These are phyloP conservation scores for Rhinolophus sinicus DNA, from an alignment of 2,113 vertebrate genomes.

Conservation along the genomic window DNA sequence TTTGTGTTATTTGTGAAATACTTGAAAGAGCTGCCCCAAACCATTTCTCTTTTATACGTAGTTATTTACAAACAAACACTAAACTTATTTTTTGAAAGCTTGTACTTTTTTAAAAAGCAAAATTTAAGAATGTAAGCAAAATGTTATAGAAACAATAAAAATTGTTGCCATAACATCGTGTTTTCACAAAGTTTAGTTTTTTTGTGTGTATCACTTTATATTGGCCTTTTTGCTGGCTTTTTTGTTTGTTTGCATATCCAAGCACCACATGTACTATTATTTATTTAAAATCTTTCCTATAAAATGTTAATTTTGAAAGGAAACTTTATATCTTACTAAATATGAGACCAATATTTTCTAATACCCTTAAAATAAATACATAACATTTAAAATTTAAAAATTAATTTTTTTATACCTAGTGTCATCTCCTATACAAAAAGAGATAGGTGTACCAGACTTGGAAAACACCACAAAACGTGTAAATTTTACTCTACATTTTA, in stretches of 20 bases:
- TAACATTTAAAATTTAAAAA: not conserved
- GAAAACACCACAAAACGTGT: not conserved
- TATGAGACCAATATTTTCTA: not conserved
- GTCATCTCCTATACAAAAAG: not conserved
- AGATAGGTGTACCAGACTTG: not conserved
- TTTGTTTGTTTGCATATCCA: not conserved
- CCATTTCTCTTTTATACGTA: not conserved
- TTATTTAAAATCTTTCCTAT: constrained; percentile 19
- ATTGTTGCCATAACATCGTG: not conserved
- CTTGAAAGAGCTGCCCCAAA: not conserved
- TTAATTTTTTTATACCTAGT: not conserved
- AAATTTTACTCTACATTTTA: not conserved
- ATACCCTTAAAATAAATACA: constrained; percentile 7
- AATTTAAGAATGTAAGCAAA: constrained; percentile 37
- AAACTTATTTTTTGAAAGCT: not conserved
- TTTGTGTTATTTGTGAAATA: not conserved
- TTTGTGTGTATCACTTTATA: not conserved
- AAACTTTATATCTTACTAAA: not conserved
- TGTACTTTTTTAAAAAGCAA: not conserved
- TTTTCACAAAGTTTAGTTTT: not conserved
- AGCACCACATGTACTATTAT: not conserved
- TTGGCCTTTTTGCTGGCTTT: not conserved
- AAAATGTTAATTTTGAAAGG: constrained; percentile 30
- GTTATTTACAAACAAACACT: not conserved
- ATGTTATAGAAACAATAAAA: not conserved